phyloP scores from a whole-genome alignment of 2,888 invertebrate species.

The Amphiduros pacificus region DNA sequence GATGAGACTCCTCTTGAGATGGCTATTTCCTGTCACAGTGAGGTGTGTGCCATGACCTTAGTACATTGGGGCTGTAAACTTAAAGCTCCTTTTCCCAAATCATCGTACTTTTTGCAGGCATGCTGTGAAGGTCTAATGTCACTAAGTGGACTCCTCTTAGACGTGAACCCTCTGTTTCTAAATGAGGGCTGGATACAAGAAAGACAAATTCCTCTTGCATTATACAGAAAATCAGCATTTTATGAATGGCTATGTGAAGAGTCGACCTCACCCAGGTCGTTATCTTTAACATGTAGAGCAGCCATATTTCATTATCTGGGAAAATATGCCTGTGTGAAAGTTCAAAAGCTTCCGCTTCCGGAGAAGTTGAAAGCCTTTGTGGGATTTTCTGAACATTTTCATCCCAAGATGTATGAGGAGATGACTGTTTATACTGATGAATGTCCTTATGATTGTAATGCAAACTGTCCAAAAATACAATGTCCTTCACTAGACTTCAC shows the following conservation, averaged over 20 bases:
- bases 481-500: slow-evolving; percentile 43
- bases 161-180: slow-evolving; percentile 40
- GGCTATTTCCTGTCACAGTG: slow-evolving; percentile 46
- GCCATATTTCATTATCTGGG: slow-evolving; percentile 39
- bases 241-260: slow-evolving; percentile 39
- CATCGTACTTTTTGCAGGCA: slow-evolving; percentile 16
- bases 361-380: slow-evolving; percentile 37
- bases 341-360: slow-evolving; percentile 39
- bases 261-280: slow-evolving; percentile 32
- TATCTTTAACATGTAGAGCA: slow-evolving; percentile 39
- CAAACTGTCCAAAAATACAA: slow-evolving; percentile 35
- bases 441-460: slow-evolving; percentile 49
- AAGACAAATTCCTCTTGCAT: slow-evolving; percentile 42
- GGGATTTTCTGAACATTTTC: slow-evolving; percentile 38
- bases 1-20: slow-evolving; percentile 50
- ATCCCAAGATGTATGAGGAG: slow-evolving; percentile 36
- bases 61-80: slow-evolving; percentile 46
- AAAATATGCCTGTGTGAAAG: slow-evolving; percentile 37
- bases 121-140: slow-evolving; percentile 40
- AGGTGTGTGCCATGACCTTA: slow-evolving; percentile 48
- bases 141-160: slow-evolving; percentile 41
- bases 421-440: slow-evolving; percentile 34
- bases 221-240: slow-evolving; percentile 43
- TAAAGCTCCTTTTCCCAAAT: neutral
- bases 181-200: slow-evolving; percentile 44